Conservation (phyloP, 1,140 invertebrate species). For the Galleria mellonella region DNA sequence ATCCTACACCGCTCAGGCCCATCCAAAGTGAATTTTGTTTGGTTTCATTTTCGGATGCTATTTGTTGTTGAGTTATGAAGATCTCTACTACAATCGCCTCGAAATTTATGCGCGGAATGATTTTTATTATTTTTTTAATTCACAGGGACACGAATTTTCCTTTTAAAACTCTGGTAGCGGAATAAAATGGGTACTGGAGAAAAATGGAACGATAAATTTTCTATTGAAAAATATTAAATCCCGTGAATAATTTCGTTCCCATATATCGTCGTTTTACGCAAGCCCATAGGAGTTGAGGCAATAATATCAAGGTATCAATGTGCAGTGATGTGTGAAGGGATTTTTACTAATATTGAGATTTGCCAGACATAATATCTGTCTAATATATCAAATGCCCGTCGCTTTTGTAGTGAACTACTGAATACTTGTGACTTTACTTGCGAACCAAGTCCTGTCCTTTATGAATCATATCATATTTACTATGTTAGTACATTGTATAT, state of each 20-base stretch:
- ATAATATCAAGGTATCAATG: not conserved
- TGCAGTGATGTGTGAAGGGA: not conserved
- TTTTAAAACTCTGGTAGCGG: not conserved
- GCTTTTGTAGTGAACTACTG: too few species aligned
- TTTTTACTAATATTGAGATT: not conserved
- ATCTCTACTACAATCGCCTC: conserved; percentile 35
- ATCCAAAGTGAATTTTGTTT: conserved; percentile 57
- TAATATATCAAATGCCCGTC: not conserved
- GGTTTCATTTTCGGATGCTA: conserved; percentile 66
- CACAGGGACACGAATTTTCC: not conserved
- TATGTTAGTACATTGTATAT: too few species aligned
- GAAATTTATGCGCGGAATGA: conserved; percentile 13
- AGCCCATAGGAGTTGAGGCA: not conserved
- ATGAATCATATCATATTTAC: too few species aligned
- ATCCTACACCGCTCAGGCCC: conserved; percentile 17
- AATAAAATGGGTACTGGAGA: not conserved
- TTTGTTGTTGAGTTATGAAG: conserved; percentile 60
- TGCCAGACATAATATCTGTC: not conserved
- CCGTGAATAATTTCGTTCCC: not conserved
- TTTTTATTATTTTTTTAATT: conserved; percentile 3
- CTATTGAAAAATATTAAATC: not conserved
- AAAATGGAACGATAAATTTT: not conserved
- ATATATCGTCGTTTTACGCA: not conserved
- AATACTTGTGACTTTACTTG: too few species aligned
- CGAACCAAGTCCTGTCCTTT: too few species aligned